Conservation (phyloP, 2,797 vertebrate species). For the Nasua narica region DNA sequence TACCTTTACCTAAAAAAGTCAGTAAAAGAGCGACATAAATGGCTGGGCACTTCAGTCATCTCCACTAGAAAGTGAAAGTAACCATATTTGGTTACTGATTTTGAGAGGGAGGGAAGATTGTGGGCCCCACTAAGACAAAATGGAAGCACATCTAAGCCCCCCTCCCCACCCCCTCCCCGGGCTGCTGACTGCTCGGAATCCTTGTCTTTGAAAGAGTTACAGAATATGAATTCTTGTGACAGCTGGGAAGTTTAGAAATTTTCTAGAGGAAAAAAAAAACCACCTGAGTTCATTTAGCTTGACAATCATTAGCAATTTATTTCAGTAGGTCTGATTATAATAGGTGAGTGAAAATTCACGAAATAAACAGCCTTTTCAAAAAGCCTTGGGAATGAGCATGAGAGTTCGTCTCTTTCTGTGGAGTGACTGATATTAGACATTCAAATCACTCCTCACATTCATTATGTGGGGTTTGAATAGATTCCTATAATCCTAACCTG, state of each 20-base stretch:
- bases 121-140: background rate
- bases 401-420: background rate
- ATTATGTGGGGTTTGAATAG: slow-evolving; percentile 56
- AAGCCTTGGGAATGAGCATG: background rate
- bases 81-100: background rate
- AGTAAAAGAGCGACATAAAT: background rate
- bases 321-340: slow-evolving; percentile 37
- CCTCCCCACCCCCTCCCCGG: accelerated
- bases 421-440: slow-evolving; percentile 58
- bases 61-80: background rate
- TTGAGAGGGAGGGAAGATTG: background rate
- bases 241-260: background rate
- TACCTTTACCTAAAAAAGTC: background rate
- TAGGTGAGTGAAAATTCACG: background rate
- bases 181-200: background rate
- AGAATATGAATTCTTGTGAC: background rate
- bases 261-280: background rate
- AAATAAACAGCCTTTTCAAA: slow-evolving; percentile 62
- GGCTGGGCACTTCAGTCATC: background rate
- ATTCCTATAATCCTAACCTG: slow-evolving; percentile 44
- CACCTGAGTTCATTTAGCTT: slow-evolving; percentile 9
- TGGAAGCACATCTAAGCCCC: background rate
- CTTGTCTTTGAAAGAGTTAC: background rate
- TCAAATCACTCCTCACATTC: slow-evolving; percentile 50
- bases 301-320: slow-evolving; percentile 57